phyloP scores from a whole-genome alignment of 2,113 vertebrate species.

The Pterocles gutturalis region DNA sequence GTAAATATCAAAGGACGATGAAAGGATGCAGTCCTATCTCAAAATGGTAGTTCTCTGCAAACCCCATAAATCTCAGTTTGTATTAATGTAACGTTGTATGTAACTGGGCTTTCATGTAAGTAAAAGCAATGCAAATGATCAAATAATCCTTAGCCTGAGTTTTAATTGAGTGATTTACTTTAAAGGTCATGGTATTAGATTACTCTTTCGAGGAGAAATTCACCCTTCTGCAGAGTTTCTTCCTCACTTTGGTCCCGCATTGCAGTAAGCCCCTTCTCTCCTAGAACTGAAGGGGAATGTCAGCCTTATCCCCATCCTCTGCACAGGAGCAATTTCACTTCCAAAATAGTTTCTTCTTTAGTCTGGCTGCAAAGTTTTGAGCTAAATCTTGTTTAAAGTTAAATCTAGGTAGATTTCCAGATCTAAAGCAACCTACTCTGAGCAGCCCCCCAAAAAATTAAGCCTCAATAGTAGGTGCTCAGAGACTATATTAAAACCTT shows the following conservation, averaged over 20 bases:
- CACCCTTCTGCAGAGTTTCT: neutral
- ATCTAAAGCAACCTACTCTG: neutral
- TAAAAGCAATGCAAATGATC: conserved; percentile 66
- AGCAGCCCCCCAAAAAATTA: neutral
- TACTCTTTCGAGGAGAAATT: conserved; percentile 38
- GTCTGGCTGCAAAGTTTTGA: neutral
- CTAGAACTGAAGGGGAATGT: neutral
- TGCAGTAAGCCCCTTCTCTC: neutral
- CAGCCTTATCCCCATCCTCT: neutral
- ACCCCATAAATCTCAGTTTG: conserved; percentile 48
- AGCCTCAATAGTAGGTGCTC: neutral
- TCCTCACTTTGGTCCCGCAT: neutral
- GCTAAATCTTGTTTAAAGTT: neutral
- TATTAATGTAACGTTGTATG: conserved; percentile 59
- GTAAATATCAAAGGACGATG: conserved; percentile 70
- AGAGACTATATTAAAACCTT: neutral
- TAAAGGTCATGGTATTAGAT: conserved; percentile 26
- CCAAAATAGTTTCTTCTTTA: neutral
- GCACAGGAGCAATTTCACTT: neutral
- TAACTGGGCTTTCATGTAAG: conserved; percentile 64
- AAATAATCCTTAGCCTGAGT: conserved; percentile 51
- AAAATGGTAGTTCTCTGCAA: conserved; percentile 42
- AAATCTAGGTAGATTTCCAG: neutral
- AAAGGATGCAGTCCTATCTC: conserved; percentile 60
- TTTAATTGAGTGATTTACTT: conserved; percentile 56